Evolutionary conservation across 2,113 vertebrate species (phyloP), one percentile per base, ranked within the genome.

Genomic region (Mormoops blainvillei): DNA sequence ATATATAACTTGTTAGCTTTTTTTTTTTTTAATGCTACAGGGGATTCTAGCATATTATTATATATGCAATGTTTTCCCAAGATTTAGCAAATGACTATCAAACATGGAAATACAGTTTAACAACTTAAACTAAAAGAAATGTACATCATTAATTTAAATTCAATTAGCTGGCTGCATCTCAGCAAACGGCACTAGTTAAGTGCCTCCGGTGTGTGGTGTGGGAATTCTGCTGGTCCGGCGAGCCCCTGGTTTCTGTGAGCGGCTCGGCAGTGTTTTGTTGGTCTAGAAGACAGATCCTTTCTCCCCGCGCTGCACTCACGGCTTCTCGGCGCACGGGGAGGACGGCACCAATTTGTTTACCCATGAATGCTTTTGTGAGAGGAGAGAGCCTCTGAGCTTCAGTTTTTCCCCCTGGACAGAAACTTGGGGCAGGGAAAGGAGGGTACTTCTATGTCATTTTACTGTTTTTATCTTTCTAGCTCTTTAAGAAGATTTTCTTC

Each of bases 61-160:
- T 90, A 97, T 52, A 97, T 97, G 93, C 91, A 93, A 94, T 97
- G 91, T 96, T 97, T 97, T 97, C 84, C 95, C 89, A 94, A 93
- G 97, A 94, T 96, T 97, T 96, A 97, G 93, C 96, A 97, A 97
- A 98, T 96, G 95, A 96, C 89, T 96, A 96, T 96, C 97, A 97
- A 97, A 96, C 77, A 81, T 90, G 92, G 91, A 97, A 97, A 94
- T 89, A 91, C 85, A 95, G 84, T 95, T 97, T 97, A 97, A 87
- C 93, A 96, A 95, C 58, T 96, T 95, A 95, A 95, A 97, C 45
- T 73, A 77, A 97, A 92, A 96, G 78, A 97, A 96, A 96, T 92
- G 87, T 92, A 93, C 87, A 93, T 89, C 94, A 96, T 97, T 96
- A 94, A 97, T 97, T 97, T 97, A 95, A 96, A 96, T 96, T 97